Conservation (phyloP, 2,888 invertebrate species). For the Spatulosminthurus flaviceps region DNA sequence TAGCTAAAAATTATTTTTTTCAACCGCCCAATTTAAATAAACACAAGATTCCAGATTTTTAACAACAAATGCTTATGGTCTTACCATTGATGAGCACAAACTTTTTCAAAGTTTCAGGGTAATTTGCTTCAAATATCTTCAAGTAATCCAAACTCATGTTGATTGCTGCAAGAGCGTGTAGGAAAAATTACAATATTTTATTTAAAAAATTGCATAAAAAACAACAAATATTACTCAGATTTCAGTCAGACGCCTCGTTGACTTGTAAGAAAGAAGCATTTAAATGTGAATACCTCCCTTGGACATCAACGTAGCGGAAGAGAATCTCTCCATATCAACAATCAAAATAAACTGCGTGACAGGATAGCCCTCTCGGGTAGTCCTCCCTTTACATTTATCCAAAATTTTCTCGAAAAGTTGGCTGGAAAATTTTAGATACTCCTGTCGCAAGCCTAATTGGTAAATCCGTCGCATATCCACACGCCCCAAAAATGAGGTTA, state of each 20-base stretch:
- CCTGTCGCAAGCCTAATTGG: neutral
- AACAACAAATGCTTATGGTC: neutral
- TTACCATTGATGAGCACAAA: neutral
- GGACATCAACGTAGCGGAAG: neutral
- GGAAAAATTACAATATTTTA: neutral
- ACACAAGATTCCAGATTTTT: too few species aligned
- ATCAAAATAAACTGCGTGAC: conserved; percentile 9
- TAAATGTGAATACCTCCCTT: too few species aligned
- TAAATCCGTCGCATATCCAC: conserved; percentile 5
- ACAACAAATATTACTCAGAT: neutral
- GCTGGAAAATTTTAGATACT: neutral
- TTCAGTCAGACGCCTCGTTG: too few species aligned
- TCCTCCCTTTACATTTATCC: neutral
- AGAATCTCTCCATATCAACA: neutral
- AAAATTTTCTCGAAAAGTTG: neutral
- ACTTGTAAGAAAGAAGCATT: too few species aligned
- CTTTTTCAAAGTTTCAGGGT: conserved; percentile 1
- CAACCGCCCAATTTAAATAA: neutral
- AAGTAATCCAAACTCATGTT: conserved; percentile 4
- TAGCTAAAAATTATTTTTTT: too few species aligned
- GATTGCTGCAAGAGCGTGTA: neutral
- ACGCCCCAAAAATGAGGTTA: neutral
- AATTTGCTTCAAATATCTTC: neutral
- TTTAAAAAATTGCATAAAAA: neutral
- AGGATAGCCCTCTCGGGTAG: neutral